phyloP scores from a whole-genome alignment of 2,113 vertebrate species.

The Myiagra hebetior region DNA sequence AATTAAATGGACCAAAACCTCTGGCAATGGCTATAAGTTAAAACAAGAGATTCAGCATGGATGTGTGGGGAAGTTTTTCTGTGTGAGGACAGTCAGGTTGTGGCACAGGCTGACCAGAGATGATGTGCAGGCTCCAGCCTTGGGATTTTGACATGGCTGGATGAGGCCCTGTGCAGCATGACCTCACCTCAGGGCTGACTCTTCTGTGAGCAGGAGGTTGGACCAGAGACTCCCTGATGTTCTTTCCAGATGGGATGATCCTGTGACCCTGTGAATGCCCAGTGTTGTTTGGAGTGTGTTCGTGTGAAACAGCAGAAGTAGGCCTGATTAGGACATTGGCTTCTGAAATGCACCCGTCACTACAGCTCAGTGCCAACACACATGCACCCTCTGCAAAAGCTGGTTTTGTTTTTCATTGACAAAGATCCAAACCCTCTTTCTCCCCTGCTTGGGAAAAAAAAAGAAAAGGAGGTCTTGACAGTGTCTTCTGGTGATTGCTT shows the following conservation, averaged over 20 bases:
- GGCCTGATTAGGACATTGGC: neutral
- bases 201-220: neutral
- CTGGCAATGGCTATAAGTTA: accelerated
- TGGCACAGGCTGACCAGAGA: neutral
- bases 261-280: neutral
- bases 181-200: neutral
- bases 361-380: neutral
- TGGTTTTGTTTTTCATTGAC: neutral
- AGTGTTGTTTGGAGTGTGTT: neutral
- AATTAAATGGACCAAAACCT: neutral
- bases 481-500: neutral
- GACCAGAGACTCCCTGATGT: neutral
- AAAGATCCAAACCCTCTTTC: neutral
- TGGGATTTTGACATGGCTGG: neutral
- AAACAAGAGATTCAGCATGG: neutral
- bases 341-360: neutral
- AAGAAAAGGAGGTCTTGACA: neutral
- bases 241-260: neutral
- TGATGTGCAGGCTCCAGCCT: neutral
- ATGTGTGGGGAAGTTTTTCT: neutral
- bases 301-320: accelerated
- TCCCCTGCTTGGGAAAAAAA: accelerated
- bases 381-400: neutral
- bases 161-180: neutral
- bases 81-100: neutral